Evolutionary conservation across 2,113 vertebrate species (phyloP).

Genomic region (Entelurus aequoreus): DNA sequence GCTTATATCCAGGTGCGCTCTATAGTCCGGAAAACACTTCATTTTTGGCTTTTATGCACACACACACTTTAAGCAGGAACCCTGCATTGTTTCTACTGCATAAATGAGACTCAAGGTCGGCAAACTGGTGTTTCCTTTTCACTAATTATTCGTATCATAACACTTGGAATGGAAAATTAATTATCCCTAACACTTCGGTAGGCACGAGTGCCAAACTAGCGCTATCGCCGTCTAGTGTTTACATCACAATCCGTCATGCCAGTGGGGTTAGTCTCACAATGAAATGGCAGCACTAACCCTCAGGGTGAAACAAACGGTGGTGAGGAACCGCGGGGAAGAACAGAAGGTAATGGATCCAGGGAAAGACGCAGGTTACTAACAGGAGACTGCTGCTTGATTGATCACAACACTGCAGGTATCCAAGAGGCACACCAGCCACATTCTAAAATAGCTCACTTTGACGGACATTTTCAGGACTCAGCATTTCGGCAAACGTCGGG

Average conservation of each 20-base stretch:
- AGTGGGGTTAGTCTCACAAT: constrained; percentile 23
- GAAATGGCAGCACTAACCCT: constrained; percentile 37
- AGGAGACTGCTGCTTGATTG: constrained; percentile 34
- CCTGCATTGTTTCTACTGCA: too few species aligned
- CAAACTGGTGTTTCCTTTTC: too few species aligned
- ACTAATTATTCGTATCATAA: too few species aligned
- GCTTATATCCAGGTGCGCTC: too few species aligned
- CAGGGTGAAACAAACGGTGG: constrained; percentile 31
- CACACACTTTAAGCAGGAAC: too few species aligned
- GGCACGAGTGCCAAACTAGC: constrained; percentile 1
- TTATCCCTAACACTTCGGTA: neutral
- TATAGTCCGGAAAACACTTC: too few species aligned
- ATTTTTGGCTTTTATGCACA: too few species aligned
- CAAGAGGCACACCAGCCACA: constrained; percentile 22
- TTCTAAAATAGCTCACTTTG: constrained; percentile 27
- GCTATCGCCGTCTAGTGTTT: constrained; percentile 20
- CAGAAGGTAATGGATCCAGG: constrained; percentile 10
- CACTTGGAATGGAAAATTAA: too few species aligned
- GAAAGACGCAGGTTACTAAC: constrained; percentile 22
- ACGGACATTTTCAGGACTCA: constrained; percentile 24
- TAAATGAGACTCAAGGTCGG: too few species aligned
- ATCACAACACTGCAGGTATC: constrained; percentile 35
- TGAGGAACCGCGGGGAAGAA: constrained; percentile 23
- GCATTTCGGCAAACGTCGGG: neutral
- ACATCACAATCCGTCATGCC: constrained; percentile 23